Percentiles rank a stretch among this genome's conserved stretches.
phyloP scores from a whole-genome alignment of 2,888 invertebrate species.

The Busseola fusca region DNA sequence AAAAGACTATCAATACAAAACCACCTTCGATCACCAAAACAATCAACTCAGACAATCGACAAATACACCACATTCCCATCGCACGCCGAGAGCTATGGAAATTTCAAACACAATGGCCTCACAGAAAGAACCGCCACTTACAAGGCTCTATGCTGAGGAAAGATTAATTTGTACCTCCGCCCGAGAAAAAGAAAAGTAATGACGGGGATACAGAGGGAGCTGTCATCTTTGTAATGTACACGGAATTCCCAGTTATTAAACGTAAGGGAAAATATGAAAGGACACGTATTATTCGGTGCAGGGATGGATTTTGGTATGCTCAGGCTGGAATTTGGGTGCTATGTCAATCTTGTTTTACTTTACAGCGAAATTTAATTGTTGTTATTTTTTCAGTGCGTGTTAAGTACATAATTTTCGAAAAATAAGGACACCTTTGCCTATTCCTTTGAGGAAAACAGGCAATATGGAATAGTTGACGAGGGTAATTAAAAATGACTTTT shows the following conservation, averaged over 20 bases:
- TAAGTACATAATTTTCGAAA: not conserved
- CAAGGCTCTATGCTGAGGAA: slow-evolving; percentile 72
- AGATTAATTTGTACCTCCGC: slow-evolving; percentile 80
- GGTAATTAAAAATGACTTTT: not conserved
- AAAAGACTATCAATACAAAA: not conserved
- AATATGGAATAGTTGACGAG: no score
- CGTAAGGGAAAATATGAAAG: slow-evolving; percentile 58
- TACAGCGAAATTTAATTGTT: not conserved
- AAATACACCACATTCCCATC: slow-evolving; percentile 37
- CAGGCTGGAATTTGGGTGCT: not conserved
- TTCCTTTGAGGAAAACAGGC: not conserved
- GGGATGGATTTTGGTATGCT: slow-evolving; percentile 47
- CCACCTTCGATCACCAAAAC: slow-evolving; percentile 24
- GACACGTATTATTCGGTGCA: slow-evolving; percentile 54
- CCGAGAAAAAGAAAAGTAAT: slow-evolving; percentile 70
- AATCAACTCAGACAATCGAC: slow-evolving; percentile 38
- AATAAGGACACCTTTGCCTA: not conserved
- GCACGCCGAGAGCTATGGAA: slow-evolving; percentile 44
- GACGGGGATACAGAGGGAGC: slow-evolving; percentile 62
- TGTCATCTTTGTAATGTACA: slow-evolving; percentile 74
- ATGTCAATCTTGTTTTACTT: not conserved
- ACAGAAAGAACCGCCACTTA: slow-evolving; percentile 73
- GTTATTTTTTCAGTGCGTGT: not conserved
- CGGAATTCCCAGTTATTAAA: slow-evolving; percentile 70
- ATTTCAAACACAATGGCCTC: slow-evolving; percentile 62